Evolutionary conservation across 2,888 invertebrate species (phyloP).

Genomic region (Celastrina argiolus): DNA sequence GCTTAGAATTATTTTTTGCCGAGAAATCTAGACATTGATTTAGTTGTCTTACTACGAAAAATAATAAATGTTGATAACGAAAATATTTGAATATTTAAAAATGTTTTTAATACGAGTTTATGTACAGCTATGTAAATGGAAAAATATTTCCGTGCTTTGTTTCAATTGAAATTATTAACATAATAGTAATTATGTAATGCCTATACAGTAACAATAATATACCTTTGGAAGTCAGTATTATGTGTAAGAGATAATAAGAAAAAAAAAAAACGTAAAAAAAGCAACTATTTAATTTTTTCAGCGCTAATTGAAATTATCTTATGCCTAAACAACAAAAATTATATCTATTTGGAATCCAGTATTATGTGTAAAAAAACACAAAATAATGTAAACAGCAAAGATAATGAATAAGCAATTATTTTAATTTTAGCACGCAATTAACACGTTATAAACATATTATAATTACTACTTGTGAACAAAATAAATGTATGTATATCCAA

Average conservation of each 20-base stretch:
- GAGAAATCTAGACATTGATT: not conserved
- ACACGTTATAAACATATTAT: not conserved
- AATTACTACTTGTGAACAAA: not conserved
- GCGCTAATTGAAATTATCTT: no score
- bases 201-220: no score
- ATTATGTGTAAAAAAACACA: no score
- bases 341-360: no score
- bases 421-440: constrained; percentile 5
- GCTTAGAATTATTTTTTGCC: not conserved
- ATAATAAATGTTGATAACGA: not conserved
- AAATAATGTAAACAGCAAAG: not conserved
- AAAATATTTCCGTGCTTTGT: not conserved
- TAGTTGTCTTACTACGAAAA: not conserved
- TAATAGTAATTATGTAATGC: no score
- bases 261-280: no score
- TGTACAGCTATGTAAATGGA: not conserved
- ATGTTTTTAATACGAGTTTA: not conserved
- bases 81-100: not conserved
- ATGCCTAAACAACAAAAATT: no score
- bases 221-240: no score
- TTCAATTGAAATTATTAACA: not conserved
- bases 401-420: not conserved
- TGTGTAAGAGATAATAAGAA: no score
- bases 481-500: not conserved
- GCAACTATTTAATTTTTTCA: no score